Base-by-base conservation (phyloP, 2,888 invertebrate species). In the Abrostola triplasia region DNA sequence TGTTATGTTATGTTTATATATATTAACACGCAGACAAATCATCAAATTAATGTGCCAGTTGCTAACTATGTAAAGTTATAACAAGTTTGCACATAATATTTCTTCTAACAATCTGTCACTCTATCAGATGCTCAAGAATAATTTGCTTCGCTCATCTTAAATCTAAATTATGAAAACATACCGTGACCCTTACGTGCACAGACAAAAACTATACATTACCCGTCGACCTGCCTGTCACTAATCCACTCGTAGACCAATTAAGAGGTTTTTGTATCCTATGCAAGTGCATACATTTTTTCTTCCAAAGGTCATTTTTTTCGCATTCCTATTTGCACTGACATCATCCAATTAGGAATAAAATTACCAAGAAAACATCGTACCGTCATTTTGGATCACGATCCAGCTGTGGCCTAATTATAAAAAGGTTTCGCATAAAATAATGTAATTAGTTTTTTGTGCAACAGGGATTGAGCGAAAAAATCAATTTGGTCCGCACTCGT, bases 391-490 rank as follows among this genome's bases (percentile, higher is more conserved):
- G 63, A 81, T 82, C 86, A 88, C 86, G 85, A 87, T 62, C 69
- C 76, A 84, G 80, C 79, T 80, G 81, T 87, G 88, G 81, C 85
- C 89, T 88, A 89, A 90, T 90, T 91, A 85, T 82, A 88, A 89
- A 90, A 90, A 85, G 80, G 79, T 71, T 77, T 70, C 71, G 82
- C 71, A 78, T 83, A 85, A 83, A 79, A 76, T 80, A 86, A 86
- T 84, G 87, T 88, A 89, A 88, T 89, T 85, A 82, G 79, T 88
- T 93, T 92, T 93, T 92, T 91, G 88, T 70, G 83, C 85, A 85
- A 83, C 72, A 77, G 67, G 81, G 86, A 83, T 84, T 80, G 86
- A 80, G 77, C 79, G 80, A 84, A 89, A 90, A 91, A 90, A 90
- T 89, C 90, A 90, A 90, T 92, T 91, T 87, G 80, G 76, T 80